These are phyloP conservation scores for Polyodon spathula DNA, from an alignment of 2,113 vertebrate species.

Conservation along the genomic window DNA sequence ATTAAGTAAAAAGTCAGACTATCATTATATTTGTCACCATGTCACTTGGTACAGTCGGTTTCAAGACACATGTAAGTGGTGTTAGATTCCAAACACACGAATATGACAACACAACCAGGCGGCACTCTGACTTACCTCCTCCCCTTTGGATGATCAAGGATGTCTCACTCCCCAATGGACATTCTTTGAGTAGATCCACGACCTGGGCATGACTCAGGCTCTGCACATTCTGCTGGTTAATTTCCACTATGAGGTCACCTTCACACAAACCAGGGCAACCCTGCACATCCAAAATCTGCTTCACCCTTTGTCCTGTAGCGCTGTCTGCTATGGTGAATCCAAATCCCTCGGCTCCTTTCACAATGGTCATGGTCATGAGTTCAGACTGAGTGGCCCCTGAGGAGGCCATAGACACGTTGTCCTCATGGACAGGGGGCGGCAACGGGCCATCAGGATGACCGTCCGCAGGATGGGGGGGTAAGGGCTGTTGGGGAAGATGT, in stretches of 20 bases:
- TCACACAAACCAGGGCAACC: slow-evolving; percentile 92
- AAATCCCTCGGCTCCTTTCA: slow-evolving; percentile 92
- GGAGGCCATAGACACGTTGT: slow-evolving; percentile 93
- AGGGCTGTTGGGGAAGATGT: slow-evolving; percentile 61
- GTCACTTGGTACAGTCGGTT: too few relatives aligned
- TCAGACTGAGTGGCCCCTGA: slow-evolving; percentile 87
- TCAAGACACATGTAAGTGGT: too few relatives aligned
- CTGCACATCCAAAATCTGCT: slow-evolving; percentile 92
- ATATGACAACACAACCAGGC: neutral
- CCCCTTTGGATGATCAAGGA: slow-evolving; percentile 89
- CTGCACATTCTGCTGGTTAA: slow-evolving; percentile 90
- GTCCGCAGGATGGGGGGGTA: slow-evolving; percentile 74
- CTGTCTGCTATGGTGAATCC: slow-evolving; percentile 97
- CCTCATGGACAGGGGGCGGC: slow-evolving; percentile 79
- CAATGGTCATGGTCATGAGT: slow-evolving; percentile 91
- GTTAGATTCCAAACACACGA: too few relatives aligned
- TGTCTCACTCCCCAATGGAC: slow-evolving; percentile 79
- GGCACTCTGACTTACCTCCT: slow-evolving; percentile 48
- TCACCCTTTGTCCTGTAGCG: slow-evolving; percentile 85
- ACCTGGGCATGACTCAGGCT: slow-evolving; percentile 89
- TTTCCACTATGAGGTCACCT: slow-evolving; percentile 94
- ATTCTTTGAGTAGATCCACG: slow-evolving; percentile 97
- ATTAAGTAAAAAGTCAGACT: too few relatives aligned
- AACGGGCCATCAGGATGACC: slow-evolving; percentile 86
- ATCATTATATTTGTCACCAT: too few relatives aligned